Conservation (phyloP, 2,888 invertebrate species). For the Cephus pygmeus region DNA sequence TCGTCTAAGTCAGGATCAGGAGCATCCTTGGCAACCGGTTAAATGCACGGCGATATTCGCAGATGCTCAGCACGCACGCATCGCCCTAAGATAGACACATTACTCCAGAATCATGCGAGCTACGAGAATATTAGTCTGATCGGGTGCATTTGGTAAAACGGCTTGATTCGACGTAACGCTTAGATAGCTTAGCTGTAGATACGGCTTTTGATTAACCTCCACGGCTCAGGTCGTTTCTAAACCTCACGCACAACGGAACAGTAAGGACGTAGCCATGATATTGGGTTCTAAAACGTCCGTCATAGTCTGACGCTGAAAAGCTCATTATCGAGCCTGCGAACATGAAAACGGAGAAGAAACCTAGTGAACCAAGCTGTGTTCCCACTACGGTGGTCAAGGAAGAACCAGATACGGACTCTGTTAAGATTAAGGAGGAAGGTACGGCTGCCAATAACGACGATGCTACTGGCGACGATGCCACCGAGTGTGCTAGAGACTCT, state of each 20-base stretch:
- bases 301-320: not conserved
- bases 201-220: not conserved
- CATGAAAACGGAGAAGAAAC: constrained; percentile 65
- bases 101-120: constrained; percentile 26
- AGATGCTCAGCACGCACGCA: not conserved
- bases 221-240: not conserved
- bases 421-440: constrained; percentile 61
- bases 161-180: not conserved
- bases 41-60: constrained; percentile 29
- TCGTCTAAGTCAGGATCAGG: not conserved
- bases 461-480: constrained; percentile 53
- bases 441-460: constrained; percentile 54
- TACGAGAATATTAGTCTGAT: constrained; percentile 16
- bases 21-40: constrained; percentile 20
- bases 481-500: constrained; percentile 56
- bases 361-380: constrained; percentile 60
- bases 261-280: not conserved
- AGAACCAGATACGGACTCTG: constrained; percentile 59
- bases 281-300: not conserved
- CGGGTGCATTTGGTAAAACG: not conserved
- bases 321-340: constrained; percentile 32
- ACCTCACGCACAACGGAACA: not conserved
- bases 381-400: constrained; percentile 61
- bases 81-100: not conserved
- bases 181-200: not conserved